Conservation (phyloP, 2,113 vertebrate genomes). For the Pterocles orientalis region DNA sequence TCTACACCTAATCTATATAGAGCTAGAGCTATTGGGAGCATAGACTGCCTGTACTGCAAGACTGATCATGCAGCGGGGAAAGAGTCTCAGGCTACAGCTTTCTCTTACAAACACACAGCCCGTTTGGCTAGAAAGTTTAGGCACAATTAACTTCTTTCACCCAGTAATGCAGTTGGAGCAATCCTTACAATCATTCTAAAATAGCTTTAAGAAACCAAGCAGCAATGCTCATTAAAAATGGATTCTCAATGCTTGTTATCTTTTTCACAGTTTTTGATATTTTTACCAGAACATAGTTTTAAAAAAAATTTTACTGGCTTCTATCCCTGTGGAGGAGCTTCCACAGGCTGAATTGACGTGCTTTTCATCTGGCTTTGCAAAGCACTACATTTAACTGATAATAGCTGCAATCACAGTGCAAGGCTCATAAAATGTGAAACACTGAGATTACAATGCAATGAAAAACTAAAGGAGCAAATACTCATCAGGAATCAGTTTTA, state of each 20-base stretch:
- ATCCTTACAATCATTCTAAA: background rate
- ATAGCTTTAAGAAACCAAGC: background rate
- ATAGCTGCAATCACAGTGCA: background rate
- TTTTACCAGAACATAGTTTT: background rate
- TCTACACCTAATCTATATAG: no score
- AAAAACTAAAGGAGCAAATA: background rate
- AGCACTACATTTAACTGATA: background rate
- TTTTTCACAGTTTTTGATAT: background rate
- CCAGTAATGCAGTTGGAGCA: background rate
- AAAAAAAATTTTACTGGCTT: background rate
- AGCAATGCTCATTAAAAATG: background rate
- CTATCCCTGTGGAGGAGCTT: background rate
- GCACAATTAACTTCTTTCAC: background rate
- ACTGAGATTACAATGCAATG: background rate
- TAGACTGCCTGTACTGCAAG: background rate
- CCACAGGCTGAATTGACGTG: background rate
- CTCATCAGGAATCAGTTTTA: background rate
- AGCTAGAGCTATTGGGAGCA: background rate
- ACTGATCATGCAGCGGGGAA: fast-evolving
- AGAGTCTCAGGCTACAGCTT: background rate
- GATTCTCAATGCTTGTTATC: background rate
- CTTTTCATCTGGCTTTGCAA: background rate
- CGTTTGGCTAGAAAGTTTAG: background rate
- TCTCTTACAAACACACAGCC: background rate
- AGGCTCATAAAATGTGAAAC: background rate